phyloP scores from a whole-genome alignment of 2,888 invertebrate species.

The Polyommatus icarus region DNA sequence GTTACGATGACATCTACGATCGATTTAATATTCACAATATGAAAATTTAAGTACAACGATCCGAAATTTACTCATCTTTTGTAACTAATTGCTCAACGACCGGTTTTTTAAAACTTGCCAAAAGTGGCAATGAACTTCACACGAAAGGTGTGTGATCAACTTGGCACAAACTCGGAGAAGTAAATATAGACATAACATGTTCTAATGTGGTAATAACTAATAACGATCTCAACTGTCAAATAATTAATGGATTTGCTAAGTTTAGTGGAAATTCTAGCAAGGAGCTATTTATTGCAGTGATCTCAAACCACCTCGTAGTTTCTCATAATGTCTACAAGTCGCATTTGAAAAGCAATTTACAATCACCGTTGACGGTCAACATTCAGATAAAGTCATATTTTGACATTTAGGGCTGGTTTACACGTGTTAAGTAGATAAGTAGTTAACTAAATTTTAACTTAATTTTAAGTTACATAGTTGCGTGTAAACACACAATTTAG shows the following conservation, averaged over 20 bases:
- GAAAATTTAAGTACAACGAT: background rate
- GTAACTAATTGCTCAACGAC: background rate
- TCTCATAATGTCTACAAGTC: background rate
- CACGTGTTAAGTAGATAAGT: too few relatives aligned
- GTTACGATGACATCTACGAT: constrained; percentile 1
- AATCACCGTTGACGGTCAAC: background rate
- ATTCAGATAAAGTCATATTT: background rate
- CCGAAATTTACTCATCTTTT: background rate
- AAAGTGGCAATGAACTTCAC: background rate
- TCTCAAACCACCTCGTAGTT: background rate
- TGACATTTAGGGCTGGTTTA: too few relatives aligned
- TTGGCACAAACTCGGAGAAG: background rate
- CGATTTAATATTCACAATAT: constrained; percentile 10
- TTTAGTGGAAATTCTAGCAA: background rate
- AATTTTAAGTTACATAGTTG: too few relatives aligned
- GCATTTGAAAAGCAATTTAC: constrained; percentile 8
- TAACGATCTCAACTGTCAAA: background rate
- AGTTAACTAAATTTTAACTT: too few relatives aligned
- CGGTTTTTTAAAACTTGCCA: background rate
- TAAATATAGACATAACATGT: background rate
- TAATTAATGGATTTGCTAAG: background rate
- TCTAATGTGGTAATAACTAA: background rate
- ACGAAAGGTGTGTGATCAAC: background rate
- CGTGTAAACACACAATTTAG: too few relatives aligned
- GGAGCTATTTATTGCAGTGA: background rate